These are phyloP conservation scores for Hyles lineata DNA, from an alignment of 2,888 invertebrate species.

Conservation along the genomic window DNA sequence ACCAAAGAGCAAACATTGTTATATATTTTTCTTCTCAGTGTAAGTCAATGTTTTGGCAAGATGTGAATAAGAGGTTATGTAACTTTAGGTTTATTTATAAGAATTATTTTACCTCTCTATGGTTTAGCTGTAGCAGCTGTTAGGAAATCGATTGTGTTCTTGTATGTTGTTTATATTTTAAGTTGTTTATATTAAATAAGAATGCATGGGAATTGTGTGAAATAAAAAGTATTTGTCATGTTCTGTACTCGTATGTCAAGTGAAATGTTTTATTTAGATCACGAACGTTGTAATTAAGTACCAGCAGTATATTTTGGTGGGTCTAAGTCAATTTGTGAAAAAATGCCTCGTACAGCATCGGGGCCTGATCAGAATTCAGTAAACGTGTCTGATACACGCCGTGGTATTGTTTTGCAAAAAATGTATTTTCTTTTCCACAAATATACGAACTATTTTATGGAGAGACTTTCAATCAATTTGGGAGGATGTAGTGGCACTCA, in stretches of 20 bases:
- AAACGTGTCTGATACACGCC: constrained; percentile 2
- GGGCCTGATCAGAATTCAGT: constrained; percentile 9
- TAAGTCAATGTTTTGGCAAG: constrained; percentile 33
- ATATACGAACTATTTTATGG: background rate
- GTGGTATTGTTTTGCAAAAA: background rate
- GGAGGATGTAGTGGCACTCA: background rate
- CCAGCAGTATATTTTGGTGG: background rate
- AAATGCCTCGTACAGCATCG: constrained; percentile 10
- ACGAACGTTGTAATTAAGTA: constrained; percentile 25
- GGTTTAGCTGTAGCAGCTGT: constrained; percentile 44
- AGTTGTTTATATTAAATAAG: constrained; percentile 36
- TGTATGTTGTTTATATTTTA: constrained; percentile 49
- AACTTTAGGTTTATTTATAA: constrained; percentile 20
- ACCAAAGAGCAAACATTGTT: constrained; percentile 67
- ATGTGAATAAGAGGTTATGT: constrained; percentile 32
- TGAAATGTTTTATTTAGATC: constrained; percentile 20
- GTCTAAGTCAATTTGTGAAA: constrained; percentile 22
- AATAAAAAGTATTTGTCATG: constrained; percentile 1
- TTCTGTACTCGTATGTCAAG: background rate
- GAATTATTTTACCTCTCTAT: constrained; percentile 25
- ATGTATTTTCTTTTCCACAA: constrained; percentile 18
- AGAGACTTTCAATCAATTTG: background rate
- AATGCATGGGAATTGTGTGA: constrained; percentile 31
- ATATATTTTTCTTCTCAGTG: constrained; percentile 49
- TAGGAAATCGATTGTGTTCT: constrained; percentile 54